Conservation (phyloP, 2,797 vertebrate species). For the Prunella strophiata region DNA sequence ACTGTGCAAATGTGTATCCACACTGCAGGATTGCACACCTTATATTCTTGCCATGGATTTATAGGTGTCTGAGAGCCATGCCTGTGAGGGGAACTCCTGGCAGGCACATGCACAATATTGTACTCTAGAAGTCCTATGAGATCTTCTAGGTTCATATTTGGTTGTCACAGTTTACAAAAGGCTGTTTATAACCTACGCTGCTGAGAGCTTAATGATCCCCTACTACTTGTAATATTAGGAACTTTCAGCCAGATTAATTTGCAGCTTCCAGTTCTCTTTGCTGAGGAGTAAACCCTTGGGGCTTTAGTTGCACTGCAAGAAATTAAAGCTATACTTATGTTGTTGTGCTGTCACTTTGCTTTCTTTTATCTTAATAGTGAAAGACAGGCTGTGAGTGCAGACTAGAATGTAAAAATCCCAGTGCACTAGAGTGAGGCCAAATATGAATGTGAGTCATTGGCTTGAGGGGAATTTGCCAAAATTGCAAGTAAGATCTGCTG, state of each 20-base stretch:
- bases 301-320: neutral
- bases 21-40: neutral
- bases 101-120: neutral
- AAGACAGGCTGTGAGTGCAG: neutral
- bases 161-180: neutral
- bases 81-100: neutral
- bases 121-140: neutral
- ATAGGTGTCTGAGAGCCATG: fast-evolving
- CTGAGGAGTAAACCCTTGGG: neutral
- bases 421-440: neutral
- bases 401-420: neutral
- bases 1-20: fast-evolving
- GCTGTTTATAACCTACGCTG: neutral
- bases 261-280: neutral
- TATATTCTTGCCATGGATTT: neutral
- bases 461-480: neutral
- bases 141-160: neutral
- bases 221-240: neutral
- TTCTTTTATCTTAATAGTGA: neutral
- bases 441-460: neutral
- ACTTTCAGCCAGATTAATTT: slow-evolving; percentile 11
- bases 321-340: neutral
- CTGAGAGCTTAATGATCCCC: slow-evolving; percentile 5
- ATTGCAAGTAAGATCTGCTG: neutral
- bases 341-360: neutral